Percentiles rank a stretch among this genome's conserved stretches.
Conservation (phyloP, 1,140 invertebrate genomes). For the Carposina sasakii region DNA sequence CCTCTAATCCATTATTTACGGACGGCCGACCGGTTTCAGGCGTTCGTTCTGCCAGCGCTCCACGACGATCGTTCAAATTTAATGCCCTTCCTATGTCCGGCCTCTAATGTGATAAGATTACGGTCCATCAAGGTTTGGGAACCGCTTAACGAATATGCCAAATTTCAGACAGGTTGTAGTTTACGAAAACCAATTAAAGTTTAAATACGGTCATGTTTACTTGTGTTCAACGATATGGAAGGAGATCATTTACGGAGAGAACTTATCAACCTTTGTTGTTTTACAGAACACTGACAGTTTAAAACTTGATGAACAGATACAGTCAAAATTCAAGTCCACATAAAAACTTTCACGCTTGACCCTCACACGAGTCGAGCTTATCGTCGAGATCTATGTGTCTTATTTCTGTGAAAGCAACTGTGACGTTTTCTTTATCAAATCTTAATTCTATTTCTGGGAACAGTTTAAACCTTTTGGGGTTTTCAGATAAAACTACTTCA, state of each 20-base stretch:
- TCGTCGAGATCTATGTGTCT: slow-evolving; percentile 53
- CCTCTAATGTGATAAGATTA: slow-evolving; percentile 69
- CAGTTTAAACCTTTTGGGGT: slow-evolving; percentile 21
- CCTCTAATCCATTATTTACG: slow-evolving; percentile 72
- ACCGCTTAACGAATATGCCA: too few species aligned
- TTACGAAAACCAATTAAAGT: too few species aligned
- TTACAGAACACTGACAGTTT: neutral
- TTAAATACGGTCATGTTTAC: too few species aligned
- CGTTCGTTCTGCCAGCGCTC: slow-evolving; percentile 57
- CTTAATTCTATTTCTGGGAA: slow-evolving; percentile 48
- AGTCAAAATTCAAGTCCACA: slow-evolving; percentile 13
- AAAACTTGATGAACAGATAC: slow-evolving; percentile 7
- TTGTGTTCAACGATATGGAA: too few species aligned
- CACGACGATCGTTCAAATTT: slow-evolving; percentile 67
- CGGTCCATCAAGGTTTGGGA: slow-evolving; percentile 35
- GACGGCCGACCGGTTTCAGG: slow-evolving; percentile 69
- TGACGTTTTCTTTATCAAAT: slow-evolving; percentile 47
- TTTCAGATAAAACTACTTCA: too few species aligned
- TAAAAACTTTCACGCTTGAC: slow-evolving; percentile 41
- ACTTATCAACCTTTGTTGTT: too few species aligned
- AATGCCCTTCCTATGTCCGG: slow-evolving; percentile 71
- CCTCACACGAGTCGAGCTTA: slow-evolving; percentile 33
- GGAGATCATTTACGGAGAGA: too few species aligned
- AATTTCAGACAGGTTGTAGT: too few species aligned
- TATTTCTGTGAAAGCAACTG: slow-evolving; percentile 53